Evolutionary conservation across 2,797 vertebrate species (phyloP).

Genomic region (Anableps anableps): DNA sequence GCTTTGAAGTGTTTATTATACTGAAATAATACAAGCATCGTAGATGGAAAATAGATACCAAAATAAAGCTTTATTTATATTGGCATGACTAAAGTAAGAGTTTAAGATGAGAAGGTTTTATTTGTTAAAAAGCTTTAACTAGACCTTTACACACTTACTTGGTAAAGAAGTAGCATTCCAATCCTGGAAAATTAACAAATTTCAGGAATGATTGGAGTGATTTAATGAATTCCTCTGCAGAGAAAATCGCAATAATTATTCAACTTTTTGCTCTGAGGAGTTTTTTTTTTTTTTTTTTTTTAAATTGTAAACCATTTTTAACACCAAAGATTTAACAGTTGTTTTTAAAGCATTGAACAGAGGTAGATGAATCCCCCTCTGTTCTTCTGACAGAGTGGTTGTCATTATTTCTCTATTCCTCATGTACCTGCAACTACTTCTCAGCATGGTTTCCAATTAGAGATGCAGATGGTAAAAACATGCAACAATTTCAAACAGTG

Average conservation of each 20-base stretch:
- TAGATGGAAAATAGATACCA: background rate
- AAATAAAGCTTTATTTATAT: background rate
- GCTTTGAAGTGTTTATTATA: background rate
- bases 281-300: background rate
- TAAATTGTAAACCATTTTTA: background rate
- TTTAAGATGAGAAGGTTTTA: background rate
- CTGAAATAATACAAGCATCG: background rate
- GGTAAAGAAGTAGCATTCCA: no score
- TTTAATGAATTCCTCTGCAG: background rate
- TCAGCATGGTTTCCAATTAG: conserved; percentile 10
- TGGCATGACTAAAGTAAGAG: no score
- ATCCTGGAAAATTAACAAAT: background rate
- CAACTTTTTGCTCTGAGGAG: background rate
- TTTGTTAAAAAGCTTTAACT: background rate
- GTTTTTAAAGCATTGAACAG: background rate
- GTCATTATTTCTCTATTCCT: conserved; percentile 3
- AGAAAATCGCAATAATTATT: background rate
- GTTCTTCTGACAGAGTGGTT: background rate
- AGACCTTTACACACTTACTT: background rate
- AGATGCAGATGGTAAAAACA: conserved; percentile 1
- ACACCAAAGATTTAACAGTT: background rate
- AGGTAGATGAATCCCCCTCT: background rate
- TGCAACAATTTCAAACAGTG: background rate
- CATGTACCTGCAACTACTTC: conserved; percentile 8
- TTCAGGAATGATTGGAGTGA: background rate